phyloP scores from a whole-genome alignment of 2,888 invertebrate species.

The Junonia oenone region DNA sequence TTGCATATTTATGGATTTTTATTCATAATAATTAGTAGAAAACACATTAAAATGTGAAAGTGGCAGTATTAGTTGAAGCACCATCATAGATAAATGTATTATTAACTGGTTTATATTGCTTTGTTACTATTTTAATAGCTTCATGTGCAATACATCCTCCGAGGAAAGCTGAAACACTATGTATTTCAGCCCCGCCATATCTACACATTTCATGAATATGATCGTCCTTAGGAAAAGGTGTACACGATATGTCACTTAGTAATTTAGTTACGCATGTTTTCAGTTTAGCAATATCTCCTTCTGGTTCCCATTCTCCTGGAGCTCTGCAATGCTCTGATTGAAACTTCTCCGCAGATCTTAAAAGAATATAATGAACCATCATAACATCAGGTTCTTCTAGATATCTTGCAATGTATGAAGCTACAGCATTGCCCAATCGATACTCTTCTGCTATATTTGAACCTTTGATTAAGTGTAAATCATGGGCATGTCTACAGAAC shows the following conservation, averaged over 20 bases:
- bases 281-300: conserved; percentile 92
- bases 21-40: conserved; percentile 17
- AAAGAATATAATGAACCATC: conserved; percentile 92
- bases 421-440: conserved; percentile 80
- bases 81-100: conserved; percentile 98
- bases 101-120: conserved; percentile 97
- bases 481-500: conserved; percentile 93
- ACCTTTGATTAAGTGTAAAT: conserved; percentile 89
- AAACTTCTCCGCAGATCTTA: conserved; percentile 95
- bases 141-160: conserved; percentile 97
- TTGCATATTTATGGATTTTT: neutral
- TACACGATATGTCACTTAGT: conserved; percentile 90
- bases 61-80: conserved; percentile 90
- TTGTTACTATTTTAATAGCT: conserved; percentile 95
- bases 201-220: conserved; percentile 96
- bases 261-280: conserved; percentile 87
- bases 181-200: conserved; percentile 96
- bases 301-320: conserved; percentile 94
- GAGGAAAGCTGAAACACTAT: conserved; percentile 94
- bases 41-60: conserved; percentile 84
- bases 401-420: conserved; percentile 81
- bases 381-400: conserved; percentile 91
- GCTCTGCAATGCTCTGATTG: conserved; percentile 91
- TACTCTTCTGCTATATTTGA: conserved; percentile 90
- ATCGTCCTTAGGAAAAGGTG: conserved; percentile 91